Percentiles rank a stretch among this genome's conserved stretches.
Conservation (phyloP, 2,113 vertebrate species). For the Noturus placidus region DNA sequence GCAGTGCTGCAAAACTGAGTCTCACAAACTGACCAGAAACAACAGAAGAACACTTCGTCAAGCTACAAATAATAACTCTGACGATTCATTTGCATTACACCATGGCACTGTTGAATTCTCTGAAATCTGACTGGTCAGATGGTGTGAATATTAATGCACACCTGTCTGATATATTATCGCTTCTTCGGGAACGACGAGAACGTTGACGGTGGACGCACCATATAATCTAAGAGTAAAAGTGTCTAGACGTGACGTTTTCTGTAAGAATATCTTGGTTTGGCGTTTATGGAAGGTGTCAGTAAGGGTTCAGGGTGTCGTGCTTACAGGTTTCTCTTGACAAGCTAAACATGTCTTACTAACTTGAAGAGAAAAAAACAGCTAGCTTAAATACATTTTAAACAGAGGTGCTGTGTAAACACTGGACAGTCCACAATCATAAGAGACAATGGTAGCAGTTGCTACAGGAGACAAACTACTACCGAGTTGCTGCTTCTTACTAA, state of each 20-base stretch:
- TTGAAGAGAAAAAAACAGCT: too few relatives aligned
- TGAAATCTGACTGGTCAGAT: not conserved
- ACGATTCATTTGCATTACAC: not conserved
- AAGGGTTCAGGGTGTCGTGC: not conserved
- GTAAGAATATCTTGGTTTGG: not conserved
- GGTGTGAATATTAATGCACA: not conserved
- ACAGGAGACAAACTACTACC: not conserved
- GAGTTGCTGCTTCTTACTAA: not conserved
- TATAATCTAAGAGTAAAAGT: too few relatives aligned
- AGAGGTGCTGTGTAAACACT: not conserved
- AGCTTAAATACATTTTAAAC: not conserved
- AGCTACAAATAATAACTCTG: not conserved
- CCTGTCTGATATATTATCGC: not conserved
- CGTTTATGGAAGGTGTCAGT: not conserved
- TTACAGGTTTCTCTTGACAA: not conserved
- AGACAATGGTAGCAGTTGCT: not conserved
- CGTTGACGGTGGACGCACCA: not conserved
- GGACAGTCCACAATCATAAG: not conserved
- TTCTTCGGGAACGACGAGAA: not conserved
- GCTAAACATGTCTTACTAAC: not conserved
- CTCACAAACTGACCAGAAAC: slow-evolving; percentile 9
- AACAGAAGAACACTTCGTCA: not conserved
- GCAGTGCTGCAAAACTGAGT: not conserved
- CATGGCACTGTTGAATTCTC: not conserved
- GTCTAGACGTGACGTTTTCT: not conserved